Percentiles rank a stretch among this genome's conserved stretches.
Evolutionary conservation across 2,888 invertebrate genomes (phyloP).

Genomic region (Pristionchus maxplancki): DNA sequence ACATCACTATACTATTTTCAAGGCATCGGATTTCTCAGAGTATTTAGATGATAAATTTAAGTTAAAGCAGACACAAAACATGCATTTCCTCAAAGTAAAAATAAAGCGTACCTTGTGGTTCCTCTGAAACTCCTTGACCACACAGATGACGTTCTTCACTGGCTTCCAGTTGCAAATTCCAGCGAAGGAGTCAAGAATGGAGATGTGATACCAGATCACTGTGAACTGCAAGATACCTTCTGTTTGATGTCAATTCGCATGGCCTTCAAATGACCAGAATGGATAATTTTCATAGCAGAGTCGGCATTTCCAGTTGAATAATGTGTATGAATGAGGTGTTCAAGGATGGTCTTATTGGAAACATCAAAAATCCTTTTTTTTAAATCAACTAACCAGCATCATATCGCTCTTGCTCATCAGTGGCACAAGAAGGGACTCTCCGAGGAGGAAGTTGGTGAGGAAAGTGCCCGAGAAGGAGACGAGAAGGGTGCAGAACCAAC

Average conservation of each 20-base stretch:
- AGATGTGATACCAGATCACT: conserved; percentile 89
- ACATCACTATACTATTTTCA: neutral
- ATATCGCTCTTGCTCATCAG: conserved; percentile 95
- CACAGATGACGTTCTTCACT: conserved; percentile 66
- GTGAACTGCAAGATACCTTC: conserved; percentile 65
- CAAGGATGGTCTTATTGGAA: too few relatives aligned
- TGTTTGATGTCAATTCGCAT: neutral
- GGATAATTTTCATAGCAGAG: neutral
- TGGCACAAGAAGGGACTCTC: conserved; percentile 96
- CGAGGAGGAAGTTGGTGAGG: conserved; percentile 93
- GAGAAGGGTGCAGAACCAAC: conserved; percentile 98
- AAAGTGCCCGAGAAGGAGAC: conserved; percentile 95
- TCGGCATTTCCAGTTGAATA: too few relatives aligned
- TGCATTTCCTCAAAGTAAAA: neutral
- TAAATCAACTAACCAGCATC: conserved; percentile 78
- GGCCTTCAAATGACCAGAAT: neutral
- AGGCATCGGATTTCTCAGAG: neutral
- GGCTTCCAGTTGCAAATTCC: conserved; percentile 84
- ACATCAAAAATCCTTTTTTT: too few relatives aligned
- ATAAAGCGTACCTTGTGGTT: conserved; percentile 66
- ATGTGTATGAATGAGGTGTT: too few relatives aligned
- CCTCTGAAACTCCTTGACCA: conserved; percentile 74
- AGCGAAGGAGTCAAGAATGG: conserved; percentile 96
- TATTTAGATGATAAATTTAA: neutral
- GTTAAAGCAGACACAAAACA: neutral